phyloP scores from a whole-genome alignment of 2,113 vertebrate genomes.

The Grammomys surdaster region DNA sequence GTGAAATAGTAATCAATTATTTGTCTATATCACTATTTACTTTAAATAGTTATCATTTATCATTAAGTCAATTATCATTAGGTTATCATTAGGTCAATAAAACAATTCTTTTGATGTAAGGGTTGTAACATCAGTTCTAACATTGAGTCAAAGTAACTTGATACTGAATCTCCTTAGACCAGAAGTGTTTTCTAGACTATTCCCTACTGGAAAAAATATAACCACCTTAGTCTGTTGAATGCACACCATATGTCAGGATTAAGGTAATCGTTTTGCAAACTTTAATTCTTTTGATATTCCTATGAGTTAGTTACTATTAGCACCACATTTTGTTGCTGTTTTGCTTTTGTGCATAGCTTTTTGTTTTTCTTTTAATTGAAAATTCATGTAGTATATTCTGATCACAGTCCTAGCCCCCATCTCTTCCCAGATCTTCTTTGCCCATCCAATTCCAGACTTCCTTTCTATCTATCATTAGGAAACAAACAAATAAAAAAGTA shows the following conservation, averaged over 20 bases:
- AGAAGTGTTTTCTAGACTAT: conserved; percentile 12
- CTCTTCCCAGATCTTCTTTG: background rate
- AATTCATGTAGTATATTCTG: background rate
- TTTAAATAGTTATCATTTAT: background rate
- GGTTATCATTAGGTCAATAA: background rate
- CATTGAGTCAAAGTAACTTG: conserved; percentile 31
- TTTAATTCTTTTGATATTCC: conserved; percentile 10
- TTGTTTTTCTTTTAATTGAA: background rate
- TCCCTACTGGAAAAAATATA: background rate
- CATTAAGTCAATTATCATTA: background rate
- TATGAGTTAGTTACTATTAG: background rate
- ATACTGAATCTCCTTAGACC: background rate
- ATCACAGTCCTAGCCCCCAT: background rate
- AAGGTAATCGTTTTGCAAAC: background rate
- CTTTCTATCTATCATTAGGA: background rate
- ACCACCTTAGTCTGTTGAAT: background rate
- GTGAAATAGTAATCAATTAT: conserved; percentile 43
- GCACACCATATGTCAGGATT: background rate
- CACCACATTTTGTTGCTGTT: background rate
- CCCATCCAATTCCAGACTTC: background rate
- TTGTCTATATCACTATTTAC: background rate
- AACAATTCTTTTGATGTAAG: background rate
- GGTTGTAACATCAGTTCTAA: background rate
- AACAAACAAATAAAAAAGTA: background rate
- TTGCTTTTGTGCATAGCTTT: background rate